A percentile compares a stretch with the other conserved stretches of the same genome.
Conservation (phyloP, 92 coral and sea anemone species). For the Pocillopora meandrina region DNA sequence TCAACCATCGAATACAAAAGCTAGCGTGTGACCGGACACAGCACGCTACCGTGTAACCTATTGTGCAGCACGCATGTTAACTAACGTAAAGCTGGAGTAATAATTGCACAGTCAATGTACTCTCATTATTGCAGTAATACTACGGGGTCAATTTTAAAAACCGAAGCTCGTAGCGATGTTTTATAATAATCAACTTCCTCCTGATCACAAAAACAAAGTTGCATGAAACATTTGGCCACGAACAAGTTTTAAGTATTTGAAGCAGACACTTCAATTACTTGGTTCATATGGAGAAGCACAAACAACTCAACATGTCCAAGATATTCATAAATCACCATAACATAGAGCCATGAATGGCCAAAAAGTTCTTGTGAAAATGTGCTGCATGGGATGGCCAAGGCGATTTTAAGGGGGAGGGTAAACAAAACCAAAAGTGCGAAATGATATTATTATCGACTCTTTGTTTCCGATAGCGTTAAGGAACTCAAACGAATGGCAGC, state of each 20-base stretch:
- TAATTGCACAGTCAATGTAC: background rate
- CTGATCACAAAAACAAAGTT: background rate
- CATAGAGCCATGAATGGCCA: background rate
- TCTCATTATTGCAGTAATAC: background rate
- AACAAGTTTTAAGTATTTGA: too few species aligned
- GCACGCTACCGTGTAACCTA: background rate
- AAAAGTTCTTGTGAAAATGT: background rate
- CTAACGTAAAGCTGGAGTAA: background rate
- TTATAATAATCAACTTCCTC: background rate
- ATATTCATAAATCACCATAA: background rate
- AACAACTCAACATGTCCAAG: background rate
- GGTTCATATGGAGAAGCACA: background rate
- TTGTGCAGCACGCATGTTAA: background rate
- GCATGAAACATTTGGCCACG: background rate
- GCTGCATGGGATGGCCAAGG: background rate
- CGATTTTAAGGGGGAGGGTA: background rate
- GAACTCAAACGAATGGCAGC: background rate
- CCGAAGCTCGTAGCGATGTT: background rate
- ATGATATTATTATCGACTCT: background rate
- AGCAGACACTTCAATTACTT: too few species aligned
- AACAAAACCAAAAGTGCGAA: background rate
- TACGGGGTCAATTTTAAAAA: background rate
- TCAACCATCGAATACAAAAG: background rate
- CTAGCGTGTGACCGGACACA: background rate
- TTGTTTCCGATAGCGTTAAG: background rate